Evolutionary conservation across 2,797 vertebrate species (phyloP), one percentile per base, ranked within the genome.

Genomic region (Eremophila alpestris): DNA sequence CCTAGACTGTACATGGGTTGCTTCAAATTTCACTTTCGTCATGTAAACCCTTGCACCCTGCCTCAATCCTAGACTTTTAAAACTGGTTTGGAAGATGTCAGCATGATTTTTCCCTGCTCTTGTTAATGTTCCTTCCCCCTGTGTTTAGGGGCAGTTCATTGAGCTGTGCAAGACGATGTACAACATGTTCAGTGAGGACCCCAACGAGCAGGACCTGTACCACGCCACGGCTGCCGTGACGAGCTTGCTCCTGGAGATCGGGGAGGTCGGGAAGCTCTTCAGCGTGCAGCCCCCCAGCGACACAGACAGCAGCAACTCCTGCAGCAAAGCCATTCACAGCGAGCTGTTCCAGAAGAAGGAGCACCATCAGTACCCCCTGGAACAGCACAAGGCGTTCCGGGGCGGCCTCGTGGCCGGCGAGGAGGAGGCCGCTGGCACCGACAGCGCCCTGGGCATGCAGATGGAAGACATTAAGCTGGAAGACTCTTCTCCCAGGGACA

Each of bases 121-220:
- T 24, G 16, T 13, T 83, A 51, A 13, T 7, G 24, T 36, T 70
- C 30, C 17, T 52, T 58, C 49, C 56, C 32, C 26, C 29, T 3
- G 29, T 30, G 41, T 62, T 23, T 95, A 99, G 99, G 98, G 98
- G 41, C 99, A 99, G 97, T 99, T 99, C 95, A 99, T 99, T 3
- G 99, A 99, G 97, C 98, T 99, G 76, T 99, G 99, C 89, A 99
- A 99, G 97, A 99, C 99, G 0, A 98, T 99, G 90, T 99, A 99
- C 95, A 99, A 99, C 89, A 99, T 99, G 99, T 99, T 99, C 97
- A 99, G 99, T 1, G 99, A 99, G 90, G 99, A 99, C 80, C 96
- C 98, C 60, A 98, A 98, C 0, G 99, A 99, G 71, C 99, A 99
- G 96, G 99, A 99, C 97, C 98, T 99, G 51, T 99, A 99, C 93